Percentiles rank a stretch among this genome's conserved stretches.
Conservation (phyloP, 37 sponge, comb jelly and placozoan genomes). For the Aplysina aerophoba region DNA sequence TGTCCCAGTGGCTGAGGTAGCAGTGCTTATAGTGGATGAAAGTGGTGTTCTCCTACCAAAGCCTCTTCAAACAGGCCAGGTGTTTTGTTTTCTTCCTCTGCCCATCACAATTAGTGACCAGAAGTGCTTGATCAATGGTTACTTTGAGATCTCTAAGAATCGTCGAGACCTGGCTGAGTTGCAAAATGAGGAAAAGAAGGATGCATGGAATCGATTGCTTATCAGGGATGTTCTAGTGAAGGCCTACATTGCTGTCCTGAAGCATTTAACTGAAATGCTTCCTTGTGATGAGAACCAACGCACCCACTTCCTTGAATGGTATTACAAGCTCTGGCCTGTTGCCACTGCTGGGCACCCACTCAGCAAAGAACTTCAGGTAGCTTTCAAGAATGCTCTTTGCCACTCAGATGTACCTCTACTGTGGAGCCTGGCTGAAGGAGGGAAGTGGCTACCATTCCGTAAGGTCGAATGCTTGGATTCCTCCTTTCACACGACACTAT, state of each 20-base stretch:
- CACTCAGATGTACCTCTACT: not conserved
- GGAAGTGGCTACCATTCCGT: constrained; percentile 47
- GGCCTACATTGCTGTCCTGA: constrained; percentile 38
- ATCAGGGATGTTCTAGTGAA: constrained; percentile 28
- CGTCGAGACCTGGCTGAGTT: constrained; percentile 28
- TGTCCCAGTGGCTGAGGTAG: constrained; percentile 43
- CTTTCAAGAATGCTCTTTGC: not conserved
- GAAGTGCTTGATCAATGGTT: constrained; percentile 56
- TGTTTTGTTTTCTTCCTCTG: constrained; percentile 69
- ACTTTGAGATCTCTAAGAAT: constrained; percentile 55
- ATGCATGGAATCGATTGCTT: constrained; percentile 60
- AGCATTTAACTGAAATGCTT: constrained; percentile 4
- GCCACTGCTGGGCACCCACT: not conserved
- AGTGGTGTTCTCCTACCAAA: not conserved
- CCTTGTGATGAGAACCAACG: not conserved
- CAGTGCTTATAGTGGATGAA: not conserved
- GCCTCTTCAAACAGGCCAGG: not conserved
- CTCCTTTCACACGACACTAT: not conserved
- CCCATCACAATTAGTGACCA: constrained; percentile 45
- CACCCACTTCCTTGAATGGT: constrained; percentile 23
- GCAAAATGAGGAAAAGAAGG: not conserved
- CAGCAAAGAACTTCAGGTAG: not conserved
- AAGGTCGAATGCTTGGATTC: not conserved
- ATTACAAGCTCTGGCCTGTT: constrained; percentile 61
- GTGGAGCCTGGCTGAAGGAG: constrained; percentile 23